Evolutionary conservation across 2,113 vertebrate genomes (phyloP), one percentile per base, ranked within the genome.

Genomic region (Pseudorhombus dupliciocellatus): DNA sequence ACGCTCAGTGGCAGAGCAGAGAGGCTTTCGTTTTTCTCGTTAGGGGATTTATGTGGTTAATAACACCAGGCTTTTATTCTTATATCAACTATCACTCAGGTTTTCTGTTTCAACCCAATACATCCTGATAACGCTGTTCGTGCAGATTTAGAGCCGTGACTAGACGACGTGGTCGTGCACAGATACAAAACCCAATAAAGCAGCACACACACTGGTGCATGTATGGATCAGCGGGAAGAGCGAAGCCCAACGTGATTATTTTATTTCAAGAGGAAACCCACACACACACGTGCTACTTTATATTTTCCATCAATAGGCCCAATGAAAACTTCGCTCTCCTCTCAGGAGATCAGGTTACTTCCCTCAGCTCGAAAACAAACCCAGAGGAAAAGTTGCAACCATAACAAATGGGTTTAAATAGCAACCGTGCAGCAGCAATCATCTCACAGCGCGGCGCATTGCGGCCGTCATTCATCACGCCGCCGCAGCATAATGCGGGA

Each of bases 381-480:
- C 54, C 57, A 52, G 72, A 61, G 62, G 21, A 68, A 7, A 87
- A 84, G 78, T 69, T 82, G 78, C 77, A 73, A 67, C 76, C 69
- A 69, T 67, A 77, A 83, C 80, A 85, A 89, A 89, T 80, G 77
- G 71, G 51, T 72, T 85, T 84, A 68, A 80, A 89, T 73, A 77
- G 64, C 59, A 70, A 66, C 61, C 82, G 68, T 74, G 79, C 82
- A 75, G 75, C 77, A 75, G 73, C 84, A 88, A 82, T 87, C 76
- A 81, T 70, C 70, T 68, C 75, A 65, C 84, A 84, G 76, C 69
- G 31, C 70, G 60, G 66, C 50, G 75, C 83, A 84, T 88, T 85
- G 77, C 20, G 53, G 73, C 28, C 37, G 75, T 82, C 87, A 90
- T 92, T 83, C 84, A 88, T 89, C 90, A 89, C 74, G 9, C 71